Conservation (phyloP, 2,113 vertebrate genomes). For the Apeltes quadracus region DNA sequence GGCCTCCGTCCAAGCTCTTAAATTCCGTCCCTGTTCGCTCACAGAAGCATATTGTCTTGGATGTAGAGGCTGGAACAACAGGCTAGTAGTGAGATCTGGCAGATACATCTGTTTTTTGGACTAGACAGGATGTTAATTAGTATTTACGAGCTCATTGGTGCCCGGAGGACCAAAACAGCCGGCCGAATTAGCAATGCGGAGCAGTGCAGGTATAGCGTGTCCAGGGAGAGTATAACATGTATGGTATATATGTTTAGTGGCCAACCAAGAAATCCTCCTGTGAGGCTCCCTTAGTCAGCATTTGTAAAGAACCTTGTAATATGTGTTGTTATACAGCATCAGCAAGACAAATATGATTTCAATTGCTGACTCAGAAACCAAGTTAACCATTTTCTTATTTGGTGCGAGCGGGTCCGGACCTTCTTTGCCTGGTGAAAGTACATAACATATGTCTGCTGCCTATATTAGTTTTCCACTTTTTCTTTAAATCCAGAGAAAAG, state of each 20-base stretch:
- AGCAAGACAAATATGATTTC: not conserved
- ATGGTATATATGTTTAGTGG: not conserved
- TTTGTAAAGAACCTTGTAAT: not conserved
- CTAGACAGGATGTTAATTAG: slow-evolving; percentile 47
- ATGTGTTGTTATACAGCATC: not conserved
- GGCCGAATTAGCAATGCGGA: slow-evolving; percentile 22
- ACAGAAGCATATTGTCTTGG: slow-evolving; percentile 10
- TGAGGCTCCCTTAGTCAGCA: not conserved
- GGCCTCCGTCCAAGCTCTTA: slow-evolving; percentile 19
- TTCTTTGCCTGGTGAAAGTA: not conserved
- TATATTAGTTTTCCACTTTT: slow-evolving; percentile 8
- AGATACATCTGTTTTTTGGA: slow-evolving; percentile 33
- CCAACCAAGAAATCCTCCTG: not conserved
- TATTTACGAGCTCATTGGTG: slow-evolving; percentile 57
- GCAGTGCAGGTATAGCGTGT: slow-evolving; percentile 20
- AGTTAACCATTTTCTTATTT: slow-evolving; percentile 1
- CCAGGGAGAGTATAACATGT: slow-evolving; percentile 6
- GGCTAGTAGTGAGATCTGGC: slow-evolving; percentile 20
- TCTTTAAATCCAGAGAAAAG: not conserved
- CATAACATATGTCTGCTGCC: slow-evolving; percentile 3
- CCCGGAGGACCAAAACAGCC: slow-evolving; percentile 34
- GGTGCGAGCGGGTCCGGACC: not conserved
- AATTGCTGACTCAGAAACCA: slow-evolving; percentile 22
- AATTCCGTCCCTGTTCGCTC: slow-evolving; percentile 15
- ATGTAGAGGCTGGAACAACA: not conserved